Evolutionary conservation across 2,888 invertebrate species (phyloP).

Genomic region (Tenthredo notha): DNA sequence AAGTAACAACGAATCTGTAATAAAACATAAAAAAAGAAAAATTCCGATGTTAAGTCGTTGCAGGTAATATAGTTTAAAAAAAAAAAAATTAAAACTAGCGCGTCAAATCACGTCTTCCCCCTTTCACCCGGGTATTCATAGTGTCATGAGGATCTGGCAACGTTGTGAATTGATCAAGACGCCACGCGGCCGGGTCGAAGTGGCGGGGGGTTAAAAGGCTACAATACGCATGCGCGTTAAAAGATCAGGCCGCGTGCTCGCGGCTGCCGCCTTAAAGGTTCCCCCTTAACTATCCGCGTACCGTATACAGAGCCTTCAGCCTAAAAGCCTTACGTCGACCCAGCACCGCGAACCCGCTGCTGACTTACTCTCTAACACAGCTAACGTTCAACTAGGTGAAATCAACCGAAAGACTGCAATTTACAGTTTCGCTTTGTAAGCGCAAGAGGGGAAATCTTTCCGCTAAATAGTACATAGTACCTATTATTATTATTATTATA

Average conservation of each 20-base stretch:
- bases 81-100: slow-evolving; percentile 70
- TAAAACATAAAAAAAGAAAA: neutral
- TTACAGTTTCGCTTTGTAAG: slow-evolving; percentile 11
- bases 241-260: slow-evolving; percentile 68
- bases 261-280: slow-evolving; percentile 54
- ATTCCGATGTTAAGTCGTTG: no score
- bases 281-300: slow-evolving; percentile 25
- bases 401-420: slow-evolving; percentile 32
- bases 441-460: neutral
- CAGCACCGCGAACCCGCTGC: slow-evolving; percentile 27
- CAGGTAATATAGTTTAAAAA: slow-evolving; percentile 66
- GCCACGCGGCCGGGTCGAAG: slow-evolving; percentile 74
- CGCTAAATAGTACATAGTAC: neutral
- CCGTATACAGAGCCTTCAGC: slow-evolving; percentile 13
- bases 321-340: slow-evolving; percentile 30
- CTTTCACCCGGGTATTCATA: slow-evolving; percentile 58
- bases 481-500: neutral
- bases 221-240: slow-evolving; percentile 72
- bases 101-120: slow-evolving; percentile 51
- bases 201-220: slow-evolving; percentile 65
- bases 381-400: slow-evolving; percentile 22
- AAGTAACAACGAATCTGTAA: neutral
- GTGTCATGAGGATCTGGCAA: slow-evolving; percentile 70
- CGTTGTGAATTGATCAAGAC: slow-evolving; percentile 75
- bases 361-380: neutral